Evolutionary conservation across 2,888 invertebrate species (phyloP), one percentile per base, ranked within the genome.

Genomic region (Pheosia tremula): DNA sequence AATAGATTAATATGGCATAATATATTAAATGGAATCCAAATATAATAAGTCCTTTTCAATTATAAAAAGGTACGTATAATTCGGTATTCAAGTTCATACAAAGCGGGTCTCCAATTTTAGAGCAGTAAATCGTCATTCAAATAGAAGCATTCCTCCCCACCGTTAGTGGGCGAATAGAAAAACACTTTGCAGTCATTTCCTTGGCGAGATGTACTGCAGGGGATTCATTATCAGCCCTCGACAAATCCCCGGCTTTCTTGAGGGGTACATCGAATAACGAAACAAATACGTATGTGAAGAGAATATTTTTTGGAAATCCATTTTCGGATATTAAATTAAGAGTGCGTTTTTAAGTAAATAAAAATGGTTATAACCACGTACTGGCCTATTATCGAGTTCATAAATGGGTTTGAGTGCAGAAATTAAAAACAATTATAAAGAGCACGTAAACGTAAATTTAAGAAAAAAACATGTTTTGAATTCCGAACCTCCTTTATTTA

Each of bases 141-240:
- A 71, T 76, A 74, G 74, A 73, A 68, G 56, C 62, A 56, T 70
- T 77, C 78, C 78, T 69, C 82, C 79, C 81, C 72, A 79, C 74
- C 74, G 77, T 82, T 80, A 70, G 80, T 71, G 77, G 75, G 84
- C 80, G 84, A 89, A 88, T 89, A 89, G 90, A 91, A 92, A 91
- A 93, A 90, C 92, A 91, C 91, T 92, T 91, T 89, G 86, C 86
- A 83, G 84, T 85, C 88, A 91, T 92, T 93, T 93, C 93, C 92
- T 85, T 86, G 79, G 78, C 80, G 84, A 89, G 89, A 91, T 90
- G 89, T 90, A 87, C 84, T 83, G 84, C 78, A 78, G 83, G 85
- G 89, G 92, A 91, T 90, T 92, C 90, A 91, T 93, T 93, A 91
- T 87, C 86, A 84, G 86, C 90, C 92, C 91, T 83, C 84, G 81